Evolutionary conservation across 2,113 vertebrate species (phyloP), one percentile per base, ranked within the genome.

Genomic region (Cygnus buccinator): DNA sequence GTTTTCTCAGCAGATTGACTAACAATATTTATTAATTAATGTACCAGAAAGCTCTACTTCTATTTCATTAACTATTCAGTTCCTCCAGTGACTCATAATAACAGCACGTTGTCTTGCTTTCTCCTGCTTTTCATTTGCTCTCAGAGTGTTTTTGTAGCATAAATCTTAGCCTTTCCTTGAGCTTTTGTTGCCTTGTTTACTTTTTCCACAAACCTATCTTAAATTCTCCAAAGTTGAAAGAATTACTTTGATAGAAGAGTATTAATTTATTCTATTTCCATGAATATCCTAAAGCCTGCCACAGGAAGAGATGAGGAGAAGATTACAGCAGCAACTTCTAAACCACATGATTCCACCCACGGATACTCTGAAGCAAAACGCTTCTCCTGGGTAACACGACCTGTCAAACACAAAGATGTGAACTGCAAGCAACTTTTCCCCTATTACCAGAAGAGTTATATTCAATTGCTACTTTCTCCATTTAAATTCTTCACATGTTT

Each of bases 301-400:
- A 78, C 22, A 35, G 44, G 41, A 94, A 88, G 9, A 62, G 52
- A 44, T 39, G n/a, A 86, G 31, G 28, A 79, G 26, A 67, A 78
- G 70, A 93, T 84, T 71, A 67, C 31, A 94, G 50, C 21, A 82
- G 66, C 44, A 73, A 59, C 37, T 95, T 87, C 73, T 63, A 61
- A 77, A 41, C 26, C 23, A 35, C 23, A 7, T 5, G 70, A 68
- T 91, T 94, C 80, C 84, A 66, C 78, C 84, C 74, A 87, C 84
- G 0, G 70, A 67, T 11, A 68, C 25, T 82, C 58, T 58, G 43
- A 89, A 79, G 77, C 1, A 3, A 78, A 90, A 76, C 86, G 12
- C 35, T 84, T 70, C 84, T 94, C 83, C 73, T 76, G 50, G 58
- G 55, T 87, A 94, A 65, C 89, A 44, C 19, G 76, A 94, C 87